Base-by-base conservation (phyloP, 2,888 invertebrate genomes). In the Apodemia hepburni region DNA sequence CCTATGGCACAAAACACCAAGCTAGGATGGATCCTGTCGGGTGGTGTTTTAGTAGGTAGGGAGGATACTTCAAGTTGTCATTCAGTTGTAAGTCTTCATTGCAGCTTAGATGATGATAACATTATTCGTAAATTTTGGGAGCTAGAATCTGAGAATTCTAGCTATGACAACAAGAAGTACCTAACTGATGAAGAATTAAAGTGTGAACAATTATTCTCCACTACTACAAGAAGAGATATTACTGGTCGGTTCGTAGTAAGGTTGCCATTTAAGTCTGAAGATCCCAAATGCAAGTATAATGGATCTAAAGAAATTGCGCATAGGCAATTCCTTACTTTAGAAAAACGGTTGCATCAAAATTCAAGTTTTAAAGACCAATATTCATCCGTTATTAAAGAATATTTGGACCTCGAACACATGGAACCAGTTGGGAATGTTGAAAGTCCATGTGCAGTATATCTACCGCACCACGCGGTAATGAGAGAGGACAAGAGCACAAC, bases 391-490 rank as follows among this genome's bases (percentile, higher is more conserved):
- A 62, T 62, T 15, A 51, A 49, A 38, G 59, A 62, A 45, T 51
- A 62, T 29, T 38, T 66, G 11, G 42, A 59, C 0, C 47, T 63
- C 5, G 57, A 29, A 17, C 59, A 62, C 42, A 67, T 61, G 63
- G 61, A 58, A 51, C n/a, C 17, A 8, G 27, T 54, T 27, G 8
- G 7, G 7, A 27, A 54, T 27, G n/a, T 15, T 27, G 15, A 15
- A 54, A 54, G 29, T 27, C n/a, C n/a, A 29, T 54, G 29, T 15
- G 54, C 54, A 2, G 68, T 70, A 2, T 74, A 73, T 58, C 61
- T 76, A 47, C 75, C 76, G 9, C 75, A 76, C 59, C 74, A 72
- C 51, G 71, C 73, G 0, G 73, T 78, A 0, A 45, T 74, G 5
- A 66, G 71, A 3, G 66, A 72, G 9, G 73, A 75, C 47, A 71